phyloP scores from a whole-genome alignment of 2,888 invertebrate species.

The Argyresthia albistria region DNA sequence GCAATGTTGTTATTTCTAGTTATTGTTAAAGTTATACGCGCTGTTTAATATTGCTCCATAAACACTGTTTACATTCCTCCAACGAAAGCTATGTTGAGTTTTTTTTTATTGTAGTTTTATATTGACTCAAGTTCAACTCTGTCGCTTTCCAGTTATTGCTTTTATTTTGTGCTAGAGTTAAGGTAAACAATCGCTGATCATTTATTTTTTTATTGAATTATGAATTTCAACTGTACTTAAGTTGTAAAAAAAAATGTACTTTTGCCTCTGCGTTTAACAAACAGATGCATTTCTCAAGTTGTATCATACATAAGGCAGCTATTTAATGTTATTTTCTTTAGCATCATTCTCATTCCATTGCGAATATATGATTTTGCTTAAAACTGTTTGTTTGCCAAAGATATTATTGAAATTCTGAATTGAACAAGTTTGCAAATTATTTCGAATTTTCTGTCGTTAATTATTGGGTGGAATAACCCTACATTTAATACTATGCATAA shows the following conservation, averaged over 20 bases:
- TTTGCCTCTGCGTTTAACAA: conserved; percentile 55
- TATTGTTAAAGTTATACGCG: conserved; percentile 50
- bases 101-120: conserved; percentile 62
- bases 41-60: conserved; percentile 57
- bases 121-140: conserved; percentile 43
- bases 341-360: conserved; percentile 22
- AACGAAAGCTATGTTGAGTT: conserved; percentile 63
- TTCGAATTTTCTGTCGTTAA: conserved; percentile 26
- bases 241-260: conserved; percentile 36
- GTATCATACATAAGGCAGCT: conserved; percentile 61
- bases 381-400: conserved; percentile 61
- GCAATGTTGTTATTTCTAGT: conserved; percentile 54
- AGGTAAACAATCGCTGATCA: conserved; percentile 47
- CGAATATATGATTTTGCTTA: conserved; percentile 28
- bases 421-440: not conserved
- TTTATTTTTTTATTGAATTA: conserved; percentile 39
- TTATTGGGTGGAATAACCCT: not conserved
- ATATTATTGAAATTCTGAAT: conserved; percentile 22
- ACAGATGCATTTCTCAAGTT: conserved; percentile 53
- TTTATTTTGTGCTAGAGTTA: conserved; percentile 45
- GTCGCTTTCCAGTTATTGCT: conserved; percentile 53
- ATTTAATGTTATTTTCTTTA: conserved; percentile 52
- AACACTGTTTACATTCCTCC: conserved; percentile 69
- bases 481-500: conserved; percentile 47
- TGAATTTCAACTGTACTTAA: conserved; percentile 65